phyloP scores from a whole-genome alignment of 1,140 invertebrate genomes.

The Platorchestia sp. region DNA sequence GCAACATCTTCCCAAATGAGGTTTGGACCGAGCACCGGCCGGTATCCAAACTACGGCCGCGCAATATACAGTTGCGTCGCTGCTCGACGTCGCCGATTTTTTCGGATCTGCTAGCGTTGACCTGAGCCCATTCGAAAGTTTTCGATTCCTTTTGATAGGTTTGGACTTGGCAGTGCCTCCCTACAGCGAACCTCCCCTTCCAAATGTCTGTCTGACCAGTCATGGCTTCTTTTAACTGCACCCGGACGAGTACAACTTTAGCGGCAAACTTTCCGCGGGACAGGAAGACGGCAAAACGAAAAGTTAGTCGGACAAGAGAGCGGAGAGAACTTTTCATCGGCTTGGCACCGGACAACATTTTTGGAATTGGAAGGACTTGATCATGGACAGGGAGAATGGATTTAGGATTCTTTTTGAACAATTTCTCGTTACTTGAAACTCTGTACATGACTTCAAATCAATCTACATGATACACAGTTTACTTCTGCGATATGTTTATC shows the following conservation, averaged over 20 bases:
- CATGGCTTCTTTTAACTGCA: slow-evolving; percentile 19
- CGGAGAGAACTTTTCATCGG: background rate
- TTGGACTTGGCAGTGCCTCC: background rate
- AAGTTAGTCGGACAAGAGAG: slow-evolving; percentile 40
- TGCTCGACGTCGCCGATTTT: background rate
- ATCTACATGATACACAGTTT: background rate
- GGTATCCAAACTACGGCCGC: background rate
- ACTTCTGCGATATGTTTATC: background rate
- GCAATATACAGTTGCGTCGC: background rate
- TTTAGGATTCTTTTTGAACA: background rate
- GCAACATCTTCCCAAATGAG: too few species aligned
- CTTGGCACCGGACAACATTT: background rate
- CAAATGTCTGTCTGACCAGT: slow-evolving; percentile 2
- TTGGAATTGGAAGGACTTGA: background rate
- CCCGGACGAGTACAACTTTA: background rate
- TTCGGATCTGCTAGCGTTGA: background rate
- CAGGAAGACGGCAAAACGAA: slow-evolving; percentile 29
- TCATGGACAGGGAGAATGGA: background rate
- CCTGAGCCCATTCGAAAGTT: slow-evolving; percentile 14
- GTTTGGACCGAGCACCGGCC: too few species aligned
- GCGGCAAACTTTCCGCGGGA: slow-evolving; percentile 14
- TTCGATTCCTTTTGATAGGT: slow-evolving; percentile 20
- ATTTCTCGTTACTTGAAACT: background rate
- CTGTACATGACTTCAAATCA: background rate
- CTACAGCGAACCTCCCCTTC: background rate